Conservation (phyloP, 2,113 vertebrate species). For the Oreochromis aureus region DNA sequence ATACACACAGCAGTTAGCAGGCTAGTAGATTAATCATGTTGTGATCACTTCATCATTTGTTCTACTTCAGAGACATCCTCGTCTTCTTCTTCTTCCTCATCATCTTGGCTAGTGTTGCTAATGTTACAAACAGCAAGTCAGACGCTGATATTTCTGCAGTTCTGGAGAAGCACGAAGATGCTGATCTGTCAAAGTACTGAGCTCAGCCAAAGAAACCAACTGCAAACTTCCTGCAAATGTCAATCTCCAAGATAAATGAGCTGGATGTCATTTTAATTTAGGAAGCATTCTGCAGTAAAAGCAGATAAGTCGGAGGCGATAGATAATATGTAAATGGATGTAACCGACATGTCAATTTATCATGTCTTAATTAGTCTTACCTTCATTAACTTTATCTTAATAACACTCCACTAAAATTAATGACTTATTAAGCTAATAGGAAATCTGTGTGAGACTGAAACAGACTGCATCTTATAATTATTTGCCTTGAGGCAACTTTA, state of each 20-base stretch:
- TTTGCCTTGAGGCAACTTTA: conserved; percentile 33
- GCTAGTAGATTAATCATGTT: not conserved
- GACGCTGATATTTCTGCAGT: not conserved
- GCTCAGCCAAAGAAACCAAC: not conserved
- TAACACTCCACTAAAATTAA: conserved; percentile 44
- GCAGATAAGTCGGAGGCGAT: conserved; percentile 32
- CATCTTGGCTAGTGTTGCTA: not conserved
- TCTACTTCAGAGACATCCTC: not conserved
- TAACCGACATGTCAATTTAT: conserved; percentile 53
- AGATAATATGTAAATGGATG: conserved; percentile 44
- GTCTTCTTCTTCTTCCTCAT: not conserved
- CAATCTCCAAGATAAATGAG: conserved; percentile 10
- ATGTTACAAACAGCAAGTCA: not conserved
- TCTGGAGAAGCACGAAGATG: not conserved
- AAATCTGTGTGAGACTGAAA: conserved; percentile 26
- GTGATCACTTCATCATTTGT: not conserved
- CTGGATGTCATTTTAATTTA: conserved; percentile 16
- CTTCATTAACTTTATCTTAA: conserved; percentile 72
- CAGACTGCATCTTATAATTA: not conserved
- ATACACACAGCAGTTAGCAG: not conserved
- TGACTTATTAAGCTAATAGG: conserved; percentile 54
- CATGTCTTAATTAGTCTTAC: conserved; percentile 63
- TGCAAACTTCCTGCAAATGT: conserved; percentile 2
- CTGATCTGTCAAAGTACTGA: not conserved
- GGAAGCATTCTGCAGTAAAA: conserved; percentile 12